Percentiles rank a stretch among this genome's conserved stretches.
Evolutionary conservation across 2,888 invertebrate genomes (phyloP).

Genomic region (Heteromurus nitidus): DNA sequence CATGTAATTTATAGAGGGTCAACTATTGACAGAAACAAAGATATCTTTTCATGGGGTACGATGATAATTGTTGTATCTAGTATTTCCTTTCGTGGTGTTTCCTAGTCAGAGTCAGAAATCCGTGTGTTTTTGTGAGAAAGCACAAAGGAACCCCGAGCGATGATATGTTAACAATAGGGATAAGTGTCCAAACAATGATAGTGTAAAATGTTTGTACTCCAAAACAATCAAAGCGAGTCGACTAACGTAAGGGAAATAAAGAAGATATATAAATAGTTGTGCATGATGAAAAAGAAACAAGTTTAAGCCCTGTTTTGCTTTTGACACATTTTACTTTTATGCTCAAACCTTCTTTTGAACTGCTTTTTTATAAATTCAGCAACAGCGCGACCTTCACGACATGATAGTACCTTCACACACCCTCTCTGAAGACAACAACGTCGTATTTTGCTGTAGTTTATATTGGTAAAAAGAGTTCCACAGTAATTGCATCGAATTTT

Average conservation of each 20-base stretch:
- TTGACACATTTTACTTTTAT: not conserved
- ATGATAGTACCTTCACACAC: conserved; percentile 32
- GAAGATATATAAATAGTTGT: not conserved
- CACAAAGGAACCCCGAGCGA: not conserved
- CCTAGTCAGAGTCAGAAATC: conserved; percentile 9
- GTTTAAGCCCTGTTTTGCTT: not conserved
- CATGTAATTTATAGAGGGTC: not conserved
- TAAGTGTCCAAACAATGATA: not conserved
- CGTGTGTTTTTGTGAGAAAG: not conserved
- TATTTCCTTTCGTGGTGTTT: too few species aligned
- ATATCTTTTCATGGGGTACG: too few species aligned
- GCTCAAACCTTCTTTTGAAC: not conserved
- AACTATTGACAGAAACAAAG: too few species aligned
- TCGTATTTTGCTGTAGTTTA: not conserved
- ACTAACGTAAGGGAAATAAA: not conserved
- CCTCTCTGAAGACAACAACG: not conserved
- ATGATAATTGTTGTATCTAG: too few species aligned
- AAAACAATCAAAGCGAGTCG: conserved; percentile 8
- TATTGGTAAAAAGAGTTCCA: not conserved
- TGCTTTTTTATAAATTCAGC: too few species aligned
- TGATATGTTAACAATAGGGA: not conserved
- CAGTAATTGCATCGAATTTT: not conserved
- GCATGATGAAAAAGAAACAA: not conserved
- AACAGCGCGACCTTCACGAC: conserved; percentile 26
- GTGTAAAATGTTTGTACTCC: not conserved